Evolutionary conservation across 2,888 invertebrate genomes (phyloP), one percentile per base, ranked within the genome.

Genomic region (Brenthis hecate): DNA sequence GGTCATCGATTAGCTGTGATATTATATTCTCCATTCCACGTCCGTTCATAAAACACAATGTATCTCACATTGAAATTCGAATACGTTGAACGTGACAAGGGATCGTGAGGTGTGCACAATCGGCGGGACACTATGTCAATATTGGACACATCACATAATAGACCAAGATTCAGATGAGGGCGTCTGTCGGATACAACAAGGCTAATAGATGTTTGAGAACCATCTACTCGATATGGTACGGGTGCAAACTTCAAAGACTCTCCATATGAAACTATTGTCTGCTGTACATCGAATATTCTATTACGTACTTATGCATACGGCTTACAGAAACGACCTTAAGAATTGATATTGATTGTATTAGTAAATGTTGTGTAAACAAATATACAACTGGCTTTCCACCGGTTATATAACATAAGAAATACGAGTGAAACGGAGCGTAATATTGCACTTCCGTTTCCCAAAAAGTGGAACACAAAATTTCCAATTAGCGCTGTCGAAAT

Each of bases 81-180:
- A 86, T 85, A 84, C 71, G 57, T 50, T 62, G 54, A 65, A 74
- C 77, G 77, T 91, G 91, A 91, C 89, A 82, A 81, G 90, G 90
- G 91, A 88, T 85, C 86, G 88, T 87, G 83, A 81, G 79, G 77
- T 76, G 77, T 76, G 78, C 76, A 85, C 86, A 85, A 85, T 84
- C 82, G 84, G 78, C 81, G 84, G 84, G 86, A 86, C 83, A 84
- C 83, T 81, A 85, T 90, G 90, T 90, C 91, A 91, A 91, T 91
- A 91, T 87, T 87, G 86, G 86, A 89, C 87, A 84, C 83, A 71
- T 65, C 71, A 69, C 85, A 85, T 86, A 89, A 86, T 82, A 83
- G 75, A 77, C 65, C 79, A 82, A 81, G 80, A 82, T 81, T 82
- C 78, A 80, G 83, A 89, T 87, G 86, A 86, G 85, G 86, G 85